Evolutionary conservation across 1,140 invertebrate genomes (phyloP).

Genomic region (Hylyphantes graminicola): DNA sequence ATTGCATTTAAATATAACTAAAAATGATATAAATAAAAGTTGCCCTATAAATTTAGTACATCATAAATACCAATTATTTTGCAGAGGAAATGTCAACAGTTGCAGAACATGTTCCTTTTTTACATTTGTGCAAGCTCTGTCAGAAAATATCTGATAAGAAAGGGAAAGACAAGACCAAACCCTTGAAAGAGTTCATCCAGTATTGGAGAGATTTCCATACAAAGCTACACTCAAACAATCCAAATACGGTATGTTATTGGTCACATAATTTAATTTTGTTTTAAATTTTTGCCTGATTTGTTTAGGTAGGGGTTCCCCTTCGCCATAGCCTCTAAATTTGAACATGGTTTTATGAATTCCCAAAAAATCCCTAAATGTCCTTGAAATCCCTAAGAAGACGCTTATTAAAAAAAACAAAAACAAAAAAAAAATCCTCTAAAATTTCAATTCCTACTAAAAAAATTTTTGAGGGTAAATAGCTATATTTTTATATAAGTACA

Average conservation of each 20-base stretch:
- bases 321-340: neutral
- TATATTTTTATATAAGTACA: neutral
- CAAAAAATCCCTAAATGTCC: neutral
- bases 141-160: constrained; percentile 71
- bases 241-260: constrained; percentile 62
- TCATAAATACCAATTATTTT: neutral
- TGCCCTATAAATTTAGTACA: no score
- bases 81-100: constrained; percentile 42
- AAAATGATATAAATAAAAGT: no score
- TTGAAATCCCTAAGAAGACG: neutral
- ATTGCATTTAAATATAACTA: no score
- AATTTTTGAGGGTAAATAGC: no score
- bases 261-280: no score
- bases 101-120: constrained; percentile 66
- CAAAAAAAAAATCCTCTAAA: neutral
- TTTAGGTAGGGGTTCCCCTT: neutral
- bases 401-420: neutral
- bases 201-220: constrained; percentile 69
- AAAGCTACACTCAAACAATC: constrained; percentile 66
- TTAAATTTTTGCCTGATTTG: neutral
- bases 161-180: constrained; percentile 68
- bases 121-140: constrained; percentile 69
- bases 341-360: neutral
- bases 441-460: no score
- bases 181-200: constrained; percentile 72